These are phyloP conservation scores for Cryptoblepharus egeriae DNA, from an alignment of 2,797 vertebrate genomes.

Conservation along the genomic window DNA sequence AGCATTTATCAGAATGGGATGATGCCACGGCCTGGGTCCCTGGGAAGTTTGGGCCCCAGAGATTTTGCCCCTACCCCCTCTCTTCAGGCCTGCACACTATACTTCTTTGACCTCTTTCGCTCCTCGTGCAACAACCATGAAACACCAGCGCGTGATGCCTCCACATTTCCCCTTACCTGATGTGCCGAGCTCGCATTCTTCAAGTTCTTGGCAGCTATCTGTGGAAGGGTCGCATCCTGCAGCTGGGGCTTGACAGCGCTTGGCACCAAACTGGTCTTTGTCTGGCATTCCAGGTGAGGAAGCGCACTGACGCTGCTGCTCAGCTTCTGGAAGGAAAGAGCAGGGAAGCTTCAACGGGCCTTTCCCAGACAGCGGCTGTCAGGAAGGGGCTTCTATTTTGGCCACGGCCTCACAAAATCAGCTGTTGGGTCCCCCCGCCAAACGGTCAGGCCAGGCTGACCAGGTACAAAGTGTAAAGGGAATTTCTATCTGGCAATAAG, in stretches of 20 bases:
- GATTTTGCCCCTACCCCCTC: no score
- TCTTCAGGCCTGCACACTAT: neutral
- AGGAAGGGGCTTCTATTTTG: no score
- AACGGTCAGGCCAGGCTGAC: neutral
- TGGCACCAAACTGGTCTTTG: conserved; percentile 57
- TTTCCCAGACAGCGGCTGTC: neutral
- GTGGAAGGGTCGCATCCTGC: conserved; percentile 62
- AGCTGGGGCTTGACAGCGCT: conserved; percentile 13
- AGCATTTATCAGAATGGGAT: no score
- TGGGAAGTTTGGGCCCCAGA: no score
- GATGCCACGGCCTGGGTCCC: no score
- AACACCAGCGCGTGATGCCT: accelerated
- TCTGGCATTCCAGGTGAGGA: conserved; percentile 66
- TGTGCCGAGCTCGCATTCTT: conserved; percentile 41
- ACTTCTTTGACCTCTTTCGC: no score
- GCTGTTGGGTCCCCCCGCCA: neutral
- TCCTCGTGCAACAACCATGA: neutral
- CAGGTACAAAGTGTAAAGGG: conserved; percentile 9
- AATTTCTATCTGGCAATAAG: no score
- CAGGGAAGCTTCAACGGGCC: conserved; percentile 7
- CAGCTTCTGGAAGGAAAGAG: conserved; percentile 60
- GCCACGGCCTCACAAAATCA: neutral
- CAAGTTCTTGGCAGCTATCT: conserved; percentile 58
- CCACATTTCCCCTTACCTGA: conserved; percentile 61
- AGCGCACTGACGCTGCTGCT: conserved; percentile 52